Conservation (phyloP, 2,888 invertebrate species). For the Iselma pallidipennis region DNA sequence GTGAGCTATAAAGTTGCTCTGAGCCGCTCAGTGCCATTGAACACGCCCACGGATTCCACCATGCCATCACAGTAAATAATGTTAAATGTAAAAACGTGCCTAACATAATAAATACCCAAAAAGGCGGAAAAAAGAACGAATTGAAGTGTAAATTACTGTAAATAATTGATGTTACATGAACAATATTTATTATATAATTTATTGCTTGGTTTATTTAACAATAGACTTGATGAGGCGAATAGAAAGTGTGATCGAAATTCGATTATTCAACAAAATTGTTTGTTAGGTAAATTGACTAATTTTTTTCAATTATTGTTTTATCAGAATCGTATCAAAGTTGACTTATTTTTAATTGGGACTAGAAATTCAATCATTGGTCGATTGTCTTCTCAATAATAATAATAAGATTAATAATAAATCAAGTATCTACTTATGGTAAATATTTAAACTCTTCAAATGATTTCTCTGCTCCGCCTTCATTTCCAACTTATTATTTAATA, state of each 20-base stretch:
- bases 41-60: neutral
- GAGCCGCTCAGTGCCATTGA: too few species aligned
- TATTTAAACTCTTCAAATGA: neutral
- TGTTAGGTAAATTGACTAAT: too few species aligned
- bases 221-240: neutral
- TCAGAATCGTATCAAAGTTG: neutral
- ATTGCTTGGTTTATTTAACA: neutral
- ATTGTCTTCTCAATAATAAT: neutral
- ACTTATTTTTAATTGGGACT: neutral
- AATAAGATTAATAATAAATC: neutral
- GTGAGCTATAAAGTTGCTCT: too few species aligned
- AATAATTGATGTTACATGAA: neutral
- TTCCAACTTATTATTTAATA: neutral
- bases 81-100: neutral
- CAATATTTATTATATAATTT: neutral
- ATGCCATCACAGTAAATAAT: neutral
- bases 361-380: neutral
- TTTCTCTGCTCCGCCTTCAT: constrained; percentile 6
- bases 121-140: neutral
- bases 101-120: neutral
- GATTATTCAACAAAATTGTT: neutral
- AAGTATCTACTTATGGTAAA: neutral
- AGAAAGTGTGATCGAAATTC: neutral
- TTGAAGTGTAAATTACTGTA: neutral
- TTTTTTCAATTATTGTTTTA: neutral